Evolutionary conservation across 2,797 vertebrate genomes (phyloP).

Genomic region (Epinephelus coioides): DNA sequence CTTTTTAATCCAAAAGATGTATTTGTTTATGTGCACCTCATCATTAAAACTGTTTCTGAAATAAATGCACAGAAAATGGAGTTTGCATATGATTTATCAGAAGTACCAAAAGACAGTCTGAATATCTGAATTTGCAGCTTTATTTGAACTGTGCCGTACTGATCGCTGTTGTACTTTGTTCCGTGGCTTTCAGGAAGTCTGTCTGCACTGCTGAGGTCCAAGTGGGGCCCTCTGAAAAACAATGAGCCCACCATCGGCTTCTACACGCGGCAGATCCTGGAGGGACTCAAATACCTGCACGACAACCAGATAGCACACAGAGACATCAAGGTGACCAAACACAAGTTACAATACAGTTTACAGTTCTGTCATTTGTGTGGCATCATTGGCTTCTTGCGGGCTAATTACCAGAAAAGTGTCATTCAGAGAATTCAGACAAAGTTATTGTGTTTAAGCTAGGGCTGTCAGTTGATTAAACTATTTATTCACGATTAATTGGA

Average conservation of each 20-base stretch:
- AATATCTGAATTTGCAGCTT: background rate
- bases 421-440: too few species aligned
- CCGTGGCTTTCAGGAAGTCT: conserved; percentile 90
- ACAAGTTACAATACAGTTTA: background rate
- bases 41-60: background rate
- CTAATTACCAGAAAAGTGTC: background rate
- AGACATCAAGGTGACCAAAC: conserved; percentile 93
- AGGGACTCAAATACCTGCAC: conserved; percentile 98
- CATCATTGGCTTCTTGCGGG: background rate
- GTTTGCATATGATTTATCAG: background rate
- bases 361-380: background rate
- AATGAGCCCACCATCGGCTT: conserved; percentile 98
- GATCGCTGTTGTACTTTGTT: conserved; percentile 28
- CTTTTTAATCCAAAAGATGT: background rate
- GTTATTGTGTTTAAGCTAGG: too few species aligned
- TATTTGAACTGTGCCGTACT: conserved; percentile 4
- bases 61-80: background rate
- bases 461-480: too few species aligned
- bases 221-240: conserved; percentile 98
- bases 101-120: background rate
- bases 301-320: conserved; percentile 99
- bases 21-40: background rate
- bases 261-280: conserved; percentile 98
- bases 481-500: too few species aligned
- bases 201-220: conserved; percentile 96